Evolutionary conservation across 2,797 vertebrate genomes (phyloP), one percentile per base, ranked within the genome.

Genomic region (Babyrousa celebensis): DNA sequence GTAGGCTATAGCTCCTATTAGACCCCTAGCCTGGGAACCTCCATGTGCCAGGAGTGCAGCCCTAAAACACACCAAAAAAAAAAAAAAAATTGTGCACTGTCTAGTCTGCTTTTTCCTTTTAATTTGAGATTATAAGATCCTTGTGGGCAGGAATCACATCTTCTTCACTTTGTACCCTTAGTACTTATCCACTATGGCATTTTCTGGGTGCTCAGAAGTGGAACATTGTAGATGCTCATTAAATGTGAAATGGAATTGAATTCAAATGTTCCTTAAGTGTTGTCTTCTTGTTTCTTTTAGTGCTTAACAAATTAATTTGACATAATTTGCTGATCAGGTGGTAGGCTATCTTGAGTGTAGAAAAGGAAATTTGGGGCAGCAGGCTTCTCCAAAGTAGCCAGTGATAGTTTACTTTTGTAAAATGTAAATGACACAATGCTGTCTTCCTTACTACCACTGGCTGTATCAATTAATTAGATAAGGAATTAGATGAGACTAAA

Each of bases 401-500:
- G 65, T 15, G 40, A 90, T 8, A 58, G 27, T 52, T 96, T 58
- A 56, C 3, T 85, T 90, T 86, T 80, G 68, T 27, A 95, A 96
- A 95, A 92, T 83, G 25, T 92, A 87, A 96, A 96, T 96, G 82
- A 75, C 83, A 92, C 87, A 93, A 74, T 83, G 25, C 54, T 96
- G 48, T 70, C 96, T 95, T 97, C 40, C 36, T 97, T 97, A 85
- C 90, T 97, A 91, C 43, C 32, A 84, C 20, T 94, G 60, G 27
- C 16, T 80, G 92, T 36, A 78, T 74, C 77, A 93, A 91, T 96
- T 94, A 79, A 97, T 93, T 91, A 96, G 68, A 68, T 94, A 90
- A 93, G 67, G 79, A 95, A 95, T 94, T 91, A 95, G n/a, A 94
- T 65, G 27, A 95, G 52, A 92, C 40, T 36, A 96, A 97, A 96